A percentile compares a stretch with the other conserved stretches of the same genome.
These are phyloP conservation scores for Coenobita brevimanus DNA, from an alignment of 1,140 invertebrate genomes.

Conservation along the genomic window DNA sequence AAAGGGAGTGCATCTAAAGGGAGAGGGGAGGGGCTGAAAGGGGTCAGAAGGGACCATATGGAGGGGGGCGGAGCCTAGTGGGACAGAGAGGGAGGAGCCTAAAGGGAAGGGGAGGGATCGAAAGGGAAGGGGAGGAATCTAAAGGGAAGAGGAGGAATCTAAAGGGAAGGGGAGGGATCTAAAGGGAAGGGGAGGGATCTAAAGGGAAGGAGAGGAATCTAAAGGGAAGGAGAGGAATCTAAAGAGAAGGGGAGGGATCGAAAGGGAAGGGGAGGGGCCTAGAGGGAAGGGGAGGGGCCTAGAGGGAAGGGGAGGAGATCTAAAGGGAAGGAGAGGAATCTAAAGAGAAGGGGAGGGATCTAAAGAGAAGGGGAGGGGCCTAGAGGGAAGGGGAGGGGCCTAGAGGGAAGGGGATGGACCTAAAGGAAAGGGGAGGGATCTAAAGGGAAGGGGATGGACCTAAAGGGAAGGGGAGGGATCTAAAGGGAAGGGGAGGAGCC, in stretches of 20 bases:
- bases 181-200: neutral
- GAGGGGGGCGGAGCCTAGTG: neutral
- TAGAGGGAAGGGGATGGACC: too few relatives aligned
- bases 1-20: neutral
- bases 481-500: too few relatives aligned
- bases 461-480: too few relatives aligned
- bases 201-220: too few relatives aligned
- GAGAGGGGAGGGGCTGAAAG: neutral
- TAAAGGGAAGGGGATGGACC: too few relatives aligned
- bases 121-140: neutral
- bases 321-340: neutral
- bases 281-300: constrained; percentile 7
- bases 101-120: neutral
- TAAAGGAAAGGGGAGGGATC: too few relatives aligned
- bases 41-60: neutral
- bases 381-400: too few relatives aligned
- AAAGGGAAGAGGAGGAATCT: neutral
- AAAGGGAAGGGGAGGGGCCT: neutral
- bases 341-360: neutral
- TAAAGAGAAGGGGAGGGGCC: neutral
- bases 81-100: neutral
- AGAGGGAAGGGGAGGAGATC: too few relatives aligned
- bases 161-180: neutral
- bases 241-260: too few relatives aligned
- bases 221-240: too few relatives aligned